phyloP scores from a whole-genome alignment of 2,888 invertebrate species.

The Vanessa cardui region DNA sequence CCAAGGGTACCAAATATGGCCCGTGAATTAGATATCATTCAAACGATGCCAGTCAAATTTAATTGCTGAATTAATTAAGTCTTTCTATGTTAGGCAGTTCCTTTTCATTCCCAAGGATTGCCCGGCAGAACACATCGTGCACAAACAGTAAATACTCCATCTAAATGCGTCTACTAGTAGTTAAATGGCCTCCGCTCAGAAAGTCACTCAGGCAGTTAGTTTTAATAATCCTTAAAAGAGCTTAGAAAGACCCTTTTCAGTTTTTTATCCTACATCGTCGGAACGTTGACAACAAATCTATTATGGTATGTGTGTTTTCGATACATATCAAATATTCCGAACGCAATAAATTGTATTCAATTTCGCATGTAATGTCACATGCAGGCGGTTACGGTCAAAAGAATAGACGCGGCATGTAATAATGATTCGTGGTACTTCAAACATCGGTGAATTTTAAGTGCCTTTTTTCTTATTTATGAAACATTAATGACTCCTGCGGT shows the following conservation, averaged over 20 bases:
- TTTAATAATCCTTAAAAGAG: conserved; percentile 9
- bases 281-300: conserved; percentile 1
- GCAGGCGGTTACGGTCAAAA: conserved; percentile 3
- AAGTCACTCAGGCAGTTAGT: conserved; percentile 10
- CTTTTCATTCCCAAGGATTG: background rate
- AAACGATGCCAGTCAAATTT: background rate
- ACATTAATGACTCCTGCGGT: conserved; percentile 6
- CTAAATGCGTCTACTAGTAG: conserved; percentile 6
- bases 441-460: conserved; percentile 8
- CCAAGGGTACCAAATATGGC: too few species aligned
- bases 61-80: background rate
- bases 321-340: conserved; percentile 6
- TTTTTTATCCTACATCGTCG: background rate
- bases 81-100: background rate
- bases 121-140: conserved; percentile 3
- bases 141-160: conserved; percentile 12
- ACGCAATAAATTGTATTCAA: conserved; percentile 2
- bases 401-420: conserved; percentile 4
- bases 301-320: background rate
- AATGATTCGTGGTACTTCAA: background rate
- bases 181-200: conserved; percentile 7
- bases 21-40: too few species aligned
- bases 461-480: conserved; percentile 7
- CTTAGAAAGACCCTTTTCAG: background rate
- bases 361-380: background rate